These are phyloP conservation scores for Minunthozetes semirufus DNA, from an alignment of 2,888 invertebrate species.

Conservation along the genomic window DNA sequence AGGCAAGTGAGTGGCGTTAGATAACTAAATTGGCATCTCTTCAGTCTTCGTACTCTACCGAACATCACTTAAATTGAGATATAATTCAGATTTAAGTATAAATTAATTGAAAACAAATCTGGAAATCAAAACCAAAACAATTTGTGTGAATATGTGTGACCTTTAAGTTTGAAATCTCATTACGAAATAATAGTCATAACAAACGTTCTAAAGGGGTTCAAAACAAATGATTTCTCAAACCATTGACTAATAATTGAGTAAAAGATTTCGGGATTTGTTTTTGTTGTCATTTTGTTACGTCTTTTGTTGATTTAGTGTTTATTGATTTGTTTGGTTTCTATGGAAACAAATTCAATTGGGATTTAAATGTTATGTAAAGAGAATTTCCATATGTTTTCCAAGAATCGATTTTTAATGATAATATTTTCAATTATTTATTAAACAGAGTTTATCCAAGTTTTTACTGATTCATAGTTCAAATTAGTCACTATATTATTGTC, in stretches of 20 bases:
- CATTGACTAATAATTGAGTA: background rate
- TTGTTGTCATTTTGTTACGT: background rate
- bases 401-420: background rate
- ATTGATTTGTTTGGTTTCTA: conserved; percentile 7
- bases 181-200: background rate
- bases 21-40: no score
- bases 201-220: background rate
- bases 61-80: no score
- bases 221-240: background rate
- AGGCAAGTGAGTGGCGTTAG: no score
- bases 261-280: background rate
- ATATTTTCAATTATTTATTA: background rate
- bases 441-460: background rate
- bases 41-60: no score
- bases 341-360: background rate
- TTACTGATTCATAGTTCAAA: background rate
- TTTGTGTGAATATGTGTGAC: no score
- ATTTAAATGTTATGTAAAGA: background rate
- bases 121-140: background rate
- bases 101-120: no score
- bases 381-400: background rate
- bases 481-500: background rate
- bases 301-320: background rate
- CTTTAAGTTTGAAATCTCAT: background rate
- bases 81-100: no score